A percentile compares a stretch with the other conserved stretches of the same genome.
Conservation (phyloP, 2,797 vertebrate genomes). For the Xerus rutilus region DNA sequence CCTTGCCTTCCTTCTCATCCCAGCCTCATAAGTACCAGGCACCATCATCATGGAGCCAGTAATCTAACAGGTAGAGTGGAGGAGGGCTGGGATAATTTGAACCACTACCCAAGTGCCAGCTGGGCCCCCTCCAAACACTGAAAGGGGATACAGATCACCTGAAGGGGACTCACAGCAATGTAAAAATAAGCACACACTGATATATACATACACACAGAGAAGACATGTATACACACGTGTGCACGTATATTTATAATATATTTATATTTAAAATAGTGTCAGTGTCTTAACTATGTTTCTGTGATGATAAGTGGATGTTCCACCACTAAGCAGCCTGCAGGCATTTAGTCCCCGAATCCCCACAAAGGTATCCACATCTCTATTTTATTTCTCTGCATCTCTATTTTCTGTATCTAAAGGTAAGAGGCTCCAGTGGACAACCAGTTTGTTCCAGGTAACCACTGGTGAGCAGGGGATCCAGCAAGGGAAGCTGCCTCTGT, state of each 20-base stretch:
- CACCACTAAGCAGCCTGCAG: neutral
- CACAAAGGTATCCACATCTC: neutral
- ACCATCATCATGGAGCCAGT: neutral
- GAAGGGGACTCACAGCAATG: neutral
- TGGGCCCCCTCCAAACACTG: neutral
- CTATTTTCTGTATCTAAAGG: neutral
- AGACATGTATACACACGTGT: neutral
- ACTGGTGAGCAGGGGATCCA: neutral
- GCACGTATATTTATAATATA: no score
- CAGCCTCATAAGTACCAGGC: neutral
- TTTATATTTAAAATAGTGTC: neutral
- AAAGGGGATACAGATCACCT: neutral
- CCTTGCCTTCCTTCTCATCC: neutral
- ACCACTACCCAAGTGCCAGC: no score
- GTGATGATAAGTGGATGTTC: neutral
- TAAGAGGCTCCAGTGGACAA: neutral
- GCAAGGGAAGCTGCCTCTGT: fast-evolving
- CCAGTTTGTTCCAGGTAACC: neutral
- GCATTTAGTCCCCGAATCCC: neutral
- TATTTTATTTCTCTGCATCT: neutral
- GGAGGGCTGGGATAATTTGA: neutral
- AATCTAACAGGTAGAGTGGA: neutral
- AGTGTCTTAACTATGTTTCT: neutral
- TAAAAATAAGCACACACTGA: neutral
- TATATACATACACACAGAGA: fast-evolving